A percentile compares a stretch with the other conserved stretches of the same genome.
phyloP scores from a whole-genome alignment of 1,140 invertebrate species.

The Drosophila leontia region DNA sequence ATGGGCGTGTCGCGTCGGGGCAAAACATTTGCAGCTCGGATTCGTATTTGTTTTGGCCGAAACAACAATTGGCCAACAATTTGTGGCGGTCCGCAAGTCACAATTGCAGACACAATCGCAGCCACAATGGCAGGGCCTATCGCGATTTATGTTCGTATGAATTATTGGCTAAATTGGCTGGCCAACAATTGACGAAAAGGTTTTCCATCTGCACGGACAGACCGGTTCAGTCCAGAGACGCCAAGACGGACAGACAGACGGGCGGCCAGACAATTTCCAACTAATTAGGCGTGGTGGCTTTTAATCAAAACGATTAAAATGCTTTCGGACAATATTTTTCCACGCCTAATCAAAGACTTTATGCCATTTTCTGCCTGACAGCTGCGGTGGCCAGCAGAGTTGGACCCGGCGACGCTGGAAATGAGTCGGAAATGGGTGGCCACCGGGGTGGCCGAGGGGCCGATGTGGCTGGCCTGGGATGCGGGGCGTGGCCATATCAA shows the following conservation, averaged over 20 bases:
- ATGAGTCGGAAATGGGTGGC: conserved; percentile 33
- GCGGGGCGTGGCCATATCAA: conserved; percentile 76
- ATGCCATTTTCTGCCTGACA: conserved; percentile 80
- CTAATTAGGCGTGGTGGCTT: conserved; percentile 83
- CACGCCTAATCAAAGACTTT: conserved; percentile 80
- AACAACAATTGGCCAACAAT: conserved; percentile 77
- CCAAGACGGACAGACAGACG: neutral
- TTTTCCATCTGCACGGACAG: conserved; percentile 44
- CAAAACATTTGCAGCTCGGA: conserved; percentile 60
- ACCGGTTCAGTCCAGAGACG: conserved; percentile 47
- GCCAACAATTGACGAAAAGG: conserved; percentile 74
- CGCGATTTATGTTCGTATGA: conserved; percentile 80
- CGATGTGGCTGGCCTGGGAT: conserved; percentile 16
- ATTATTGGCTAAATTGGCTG: conserved; percentile 80
- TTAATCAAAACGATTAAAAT: conserved; percentile 84
- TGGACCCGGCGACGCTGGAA: conserved; percentile 30
- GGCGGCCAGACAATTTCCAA: conserved; percentile 57
- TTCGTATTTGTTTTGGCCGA: conserved; percentile 73
- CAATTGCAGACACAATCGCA: conserved; percentile 57
- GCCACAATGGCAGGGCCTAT: conserved; percentile 73
- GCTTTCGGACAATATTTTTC: conserved; percentile 83
- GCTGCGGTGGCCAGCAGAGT: conserved; percentile 58
- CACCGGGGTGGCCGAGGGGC: conserved; percentile 16
- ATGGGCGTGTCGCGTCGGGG: conserved; percentile 66
- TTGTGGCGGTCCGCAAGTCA: conserved; percentile 67